Percentiles rank a stretch among this genome's conserved stretches.
Conservation (phyloP, 2,888 invertebrate species). For the Coelinius sp. region DNA sequence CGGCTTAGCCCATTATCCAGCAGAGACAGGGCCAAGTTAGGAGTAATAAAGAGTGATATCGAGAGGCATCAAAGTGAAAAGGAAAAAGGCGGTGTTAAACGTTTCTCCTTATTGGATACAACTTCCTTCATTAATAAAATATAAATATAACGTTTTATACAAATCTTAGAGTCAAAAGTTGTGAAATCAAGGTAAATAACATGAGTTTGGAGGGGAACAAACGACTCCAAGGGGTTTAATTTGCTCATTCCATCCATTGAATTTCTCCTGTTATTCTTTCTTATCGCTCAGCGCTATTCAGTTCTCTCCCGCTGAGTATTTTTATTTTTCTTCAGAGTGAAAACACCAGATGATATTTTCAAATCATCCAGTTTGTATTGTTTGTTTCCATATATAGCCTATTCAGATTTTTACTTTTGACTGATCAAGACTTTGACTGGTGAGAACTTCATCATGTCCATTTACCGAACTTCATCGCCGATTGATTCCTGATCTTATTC, state of each 20-base stretch:
- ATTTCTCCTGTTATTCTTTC: conserved; percentile 12
- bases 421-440: too few species aligned
- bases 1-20: conserved; percentile 43
- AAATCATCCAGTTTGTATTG: background rate
- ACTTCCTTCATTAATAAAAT: conserved; percentile 9
- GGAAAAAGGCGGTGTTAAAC: conserved; percentile 36
- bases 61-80: conserved; percentile 41
- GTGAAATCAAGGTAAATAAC: too few species aligned
- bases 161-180: too few species aligned
- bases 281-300: background rate
- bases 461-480: too few species aligned
- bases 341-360: background rate
- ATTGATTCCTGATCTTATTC: too few species aligned
- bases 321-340: background rate
- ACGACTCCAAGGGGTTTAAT: conserved; percentile 26
- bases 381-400: too few species aligned
- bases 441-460: too few species aligned
- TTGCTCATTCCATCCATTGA: background rate
- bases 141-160: too few species aligned
- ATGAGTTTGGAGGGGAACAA: conserved; percentile 27
- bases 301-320: background rate
- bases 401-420: too few species aligned
- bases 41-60: conserved; percentile 47
- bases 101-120: background rate
- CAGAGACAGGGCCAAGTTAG: conserved; percentile 40